phyloP scores from a whole-genome alignment of 2,888 invertebrate species.

The Drosophila yooni region DNA sequence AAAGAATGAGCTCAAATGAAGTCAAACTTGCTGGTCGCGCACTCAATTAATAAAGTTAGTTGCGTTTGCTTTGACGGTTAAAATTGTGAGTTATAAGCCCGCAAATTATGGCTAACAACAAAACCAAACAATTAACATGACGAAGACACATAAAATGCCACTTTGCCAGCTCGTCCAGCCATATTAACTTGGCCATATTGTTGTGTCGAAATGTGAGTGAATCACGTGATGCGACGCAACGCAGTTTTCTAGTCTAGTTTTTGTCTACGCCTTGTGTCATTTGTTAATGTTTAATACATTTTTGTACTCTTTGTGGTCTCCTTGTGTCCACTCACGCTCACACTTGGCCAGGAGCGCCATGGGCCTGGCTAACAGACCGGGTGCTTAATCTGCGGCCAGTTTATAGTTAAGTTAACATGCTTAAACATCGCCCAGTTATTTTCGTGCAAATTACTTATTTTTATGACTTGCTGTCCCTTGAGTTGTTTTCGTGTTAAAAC shows the following conservation, averaged over 20 bases:
- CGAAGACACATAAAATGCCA: conserved; percentile 75
- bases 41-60: conserved; percentile 75
- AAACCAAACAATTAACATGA: conserved; percentile 79
- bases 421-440: conserved; percentile 58
- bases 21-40: conserved; percentile 58
- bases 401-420: conserved; percentile 26
- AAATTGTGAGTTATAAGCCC: conserved; percentile 65
- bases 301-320: conserved; percentile 50
- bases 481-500: conserved; percentile 43
- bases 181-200: conserved; percentile 44
- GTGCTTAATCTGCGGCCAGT: conserved; percentile 1
- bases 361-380: conserved; percentile 32
- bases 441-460: conserved; percentile 68
- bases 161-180: conserved; percentile 22
- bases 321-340: conserved; percentile 10
- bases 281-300: conserved; percentile 64
- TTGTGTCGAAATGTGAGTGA: conserved; percentile 61
- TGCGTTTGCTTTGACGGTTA: conserved; percentile 65
- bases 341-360: conserved; percentile 25
- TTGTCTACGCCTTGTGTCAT: conserved; percentile 64
- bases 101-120: conserved; percentile 73
- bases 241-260: conserved; percentile 29
- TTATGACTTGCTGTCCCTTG: conserved; percentile 45
- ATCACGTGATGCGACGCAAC: conserved; percentile 68
- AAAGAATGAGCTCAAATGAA: conserved; percentile 77